Evolutionary conservation across 2,888 invertebrate genomes (phyloP), one percentile per base, ranked within the genome.

Genomic region (Eledona agricola): DNA sequence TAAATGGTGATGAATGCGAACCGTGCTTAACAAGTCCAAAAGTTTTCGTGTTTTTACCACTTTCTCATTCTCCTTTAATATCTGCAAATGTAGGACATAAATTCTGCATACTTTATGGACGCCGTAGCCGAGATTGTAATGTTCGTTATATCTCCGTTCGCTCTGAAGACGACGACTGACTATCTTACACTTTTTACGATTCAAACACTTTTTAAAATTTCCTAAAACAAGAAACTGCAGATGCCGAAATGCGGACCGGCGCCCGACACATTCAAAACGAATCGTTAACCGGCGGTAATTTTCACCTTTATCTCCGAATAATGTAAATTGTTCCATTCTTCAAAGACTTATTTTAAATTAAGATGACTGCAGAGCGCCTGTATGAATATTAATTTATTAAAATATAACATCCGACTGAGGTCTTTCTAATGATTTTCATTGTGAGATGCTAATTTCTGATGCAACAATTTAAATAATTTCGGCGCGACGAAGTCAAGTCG

Each of bases 51-150:
- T 67, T 67, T 67, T 67, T 68, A 65, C 66, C 69, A 66, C 66
- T 68, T 67, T 66, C 66, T 64, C 66, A 64, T 66, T 66, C 65
- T 57, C 63, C 64, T 62, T 69, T 71, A 71, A 72, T 72, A 71
- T 71, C 68, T 66, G 66, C 69, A 72, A 73, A 73, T 72, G 72
- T 67, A 66, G 62, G 64, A 65, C 66, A 73, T 72, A 72, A 72
- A 73, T 72, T 70, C 61, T 54, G 54, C 55, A 58, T 60, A 59
- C 57, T 67, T 65, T 64, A 62, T 62, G 64, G 58, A 49, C 29
- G 60, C 52, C 59, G 55, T 57, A 51, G 56, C 60, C 53, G 61
- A 66, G 63, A 62, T 63, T 65, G 59, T 62, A 59, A 62, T 59
- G 58, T 54, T 60, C 54, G 38, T 57, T 43, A 37, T 32, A 50